Evolutionary conservation across 2,888 invertebrate species (phyloP).

Genomic region (Thyatira batis): DNA sequence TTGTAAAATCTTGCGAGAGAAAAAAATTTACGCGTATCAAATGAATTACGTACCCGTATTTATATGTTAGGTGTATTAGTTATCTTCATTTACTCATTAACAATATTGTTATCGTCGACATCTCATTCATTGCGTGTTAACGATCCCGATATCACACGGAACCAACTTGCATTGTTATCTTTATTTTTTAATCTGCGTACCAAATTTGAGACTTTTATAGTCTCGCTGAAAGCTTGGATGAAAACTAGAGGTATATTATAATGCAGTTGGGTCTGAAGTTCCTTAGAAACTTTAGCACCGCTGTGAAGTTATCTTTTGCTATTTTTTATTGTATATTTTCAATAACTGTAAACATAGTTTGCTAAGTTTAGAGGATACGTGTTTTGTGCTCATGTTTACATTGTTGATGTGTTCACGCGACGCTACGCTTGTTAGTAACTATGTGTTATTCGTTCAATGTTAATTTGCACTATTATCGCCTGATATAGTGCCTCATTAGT

Average conservation of each 20-base stretch:
- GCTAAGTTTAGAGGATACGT: background rate
- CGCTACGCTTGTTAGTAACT: background rate
- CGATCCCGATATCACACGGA: background rate
- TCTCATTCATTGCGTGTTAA: background rate
- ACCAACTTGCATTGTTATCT: background rate
- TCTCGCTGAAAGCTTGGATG: too few relatives aligned
- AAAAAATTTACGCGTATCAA: too few relatives aligned
- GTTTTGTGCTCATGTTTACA: background rate
- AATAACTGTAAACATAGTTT: background rate
- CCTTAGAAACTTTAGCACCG: background rate
- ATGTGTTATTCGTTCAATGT: background rate
- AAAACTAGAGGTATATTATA: too few relatives aligned
- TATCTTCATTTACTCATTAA: background rate
- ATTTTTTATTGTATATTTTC: background rate
- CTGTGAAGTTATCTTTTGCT: background rate
- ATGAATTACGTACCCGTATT: too few relatives aligned
- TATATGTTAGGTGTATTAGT: background rate
- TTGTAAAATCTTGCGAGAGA: too few relatives aligned
- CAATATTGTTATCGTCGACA: background rate
- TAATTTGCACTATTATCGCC: background rate
- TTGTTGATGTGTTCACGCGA: background rate
- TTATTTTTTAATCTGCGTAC: background rate
- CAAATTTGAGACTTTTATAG: too few relatives aligned
- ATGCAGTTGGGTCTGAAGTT: background rate
- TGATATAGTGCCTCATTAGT: background rate